Evolutionary conservation across 2,888 invertebrate genomes (phyloP).

Genomic region (Pollenia labialis): DNA sequence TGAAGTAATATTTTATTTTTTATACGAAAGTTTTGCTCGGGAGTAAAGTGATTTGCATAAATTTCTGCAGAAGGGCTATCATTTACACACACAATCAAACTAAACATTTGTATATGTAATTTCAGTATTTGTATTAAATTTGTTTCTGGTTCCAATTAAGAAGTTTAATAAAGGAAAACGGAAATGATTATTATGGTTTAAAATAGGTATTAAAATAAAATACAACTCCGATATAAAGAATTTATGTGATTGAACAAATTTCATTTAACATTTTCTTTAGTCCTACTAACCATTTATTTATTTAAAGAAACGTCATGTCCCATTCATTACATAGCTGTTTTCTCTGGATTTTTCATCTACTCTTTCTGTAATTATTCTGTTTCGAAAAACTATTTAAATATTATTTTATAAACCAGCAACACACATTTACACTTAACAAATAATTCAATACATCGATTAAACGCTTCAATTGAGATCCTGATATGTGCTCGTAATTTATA

Average conservation of each 20-base stretch:
- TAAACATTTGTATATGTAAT: background rate
- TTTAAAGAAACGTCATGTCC: background rate
- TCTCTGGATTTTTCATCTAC: background rate
- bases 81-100: no score
- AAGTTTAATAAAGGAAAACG: background rate
- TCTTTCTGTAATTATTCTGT: background rate
- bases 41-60: background rate
- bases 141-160: background rate
- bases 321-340: background rate
- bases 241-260: no score
- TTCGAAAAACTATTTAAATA: background rate
- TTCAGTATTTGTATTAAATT: background rate
- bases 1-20: background rate
- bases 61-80: no score
- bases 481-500: no score
- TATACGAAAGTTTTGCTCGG: background rate
- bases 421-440: slow-evolving; percentile 16
- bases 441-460: slow-evolving; percentile 18
- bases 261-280: background rate
- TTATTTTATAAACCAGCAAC: background rate
- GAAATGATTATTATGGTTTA: background rate
- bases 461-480: slow-evolving; percentile 8
- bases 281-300: no score
- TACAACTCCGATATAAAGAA: no score
- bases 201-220: no score